These are phyloP conservation scores for Argyrosomus regius DNA, from an alignment of 2,797 vertebrate genomes.

Conservation along the genomic window DNA sequence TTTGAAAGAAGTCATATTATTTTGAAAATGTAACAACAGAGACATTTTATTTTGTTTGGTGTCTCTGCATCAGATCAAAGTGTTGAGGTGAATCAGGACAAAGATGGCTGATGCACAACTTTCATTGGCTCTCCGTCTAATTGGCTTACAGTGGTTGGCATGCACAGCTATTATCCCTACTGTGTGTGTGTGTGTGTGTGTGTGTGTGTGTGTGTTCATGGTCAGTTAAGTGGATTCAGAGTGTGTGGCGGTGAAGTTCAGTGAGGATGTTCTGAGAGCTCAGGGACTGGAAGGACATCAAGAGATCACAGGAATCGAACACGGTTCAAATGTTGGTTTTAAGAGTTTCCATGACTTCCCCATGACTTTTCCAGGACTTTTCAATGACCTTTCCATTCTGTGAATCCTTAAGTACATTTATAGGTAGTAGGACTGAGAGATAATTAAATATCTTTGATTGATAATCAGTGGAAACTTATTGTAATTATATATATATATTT, in stretches of 20 bases:
- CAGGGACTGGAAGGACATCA: neutral
- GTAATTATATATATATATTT: no score
- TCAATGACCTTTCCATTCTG: no score
- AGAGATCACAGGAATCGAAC: neutral
- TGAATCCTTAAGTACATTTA: no score
- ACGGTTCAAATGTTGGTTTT: neutral
- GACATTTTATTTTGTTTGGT: no score
- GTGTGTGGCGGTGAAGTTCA: slow-evolving; percentile 19
- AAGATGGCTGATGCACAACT: no score
- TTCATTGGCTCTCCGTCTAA: slow-evolving; percentile 35
- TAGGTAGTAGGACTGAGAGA: no score
- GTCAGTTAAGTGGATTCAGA: slow-evolving; percentile 48
- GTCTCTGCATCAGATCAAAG: no score
- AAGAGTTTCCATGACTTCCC: no score
- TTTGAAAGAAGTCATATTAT: no score
- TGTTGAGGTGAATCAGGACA: no score
- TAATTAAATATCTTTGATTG: neutral
- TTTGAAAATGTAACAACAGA: no score
- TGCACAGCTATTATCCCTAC: neutral
- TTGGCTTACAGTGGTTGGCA: slow-evolving; percentile 25
- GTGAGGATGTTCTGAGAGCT: slow-evolving; percentile 13
- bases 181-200: slow-evolving; percentile 15
- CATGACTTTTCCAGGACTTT: no score
- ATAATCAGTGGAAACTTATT: neutral
- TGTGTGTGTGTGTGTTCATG: slow-evolving; percentile 6